Evolutionary conservation across 2,797 vertebrate genomes (phyloP).

Genomic region (Platyrinchus mystaceus): DNA sequence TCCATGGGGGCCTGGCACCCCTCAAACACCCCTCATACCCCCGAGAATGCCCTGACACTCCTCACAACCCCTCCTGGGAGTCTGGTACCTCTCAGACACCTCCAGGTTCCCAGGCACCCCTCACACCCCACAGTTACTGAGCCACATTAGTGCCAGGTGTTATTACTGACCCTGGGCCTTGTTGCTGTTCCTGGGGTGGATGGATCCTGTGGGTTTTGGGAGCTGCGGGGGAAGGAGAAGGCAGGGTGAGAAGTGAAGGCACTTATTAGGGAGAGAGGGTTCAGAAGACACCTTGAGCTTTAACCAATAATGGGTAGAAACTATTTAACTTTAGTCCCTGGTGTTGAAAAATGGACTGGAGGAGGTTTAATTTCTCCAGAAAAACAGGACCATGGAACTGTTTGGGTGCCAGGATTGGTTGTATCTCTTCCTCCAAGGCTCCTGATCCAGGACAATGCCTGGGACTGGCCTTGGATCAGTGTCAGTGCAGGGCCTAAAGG

Average conservation of each 20-base stretch:
- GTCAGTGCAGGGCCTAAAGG: rapidly evolving
- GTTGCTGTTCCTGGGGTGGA: background rate
- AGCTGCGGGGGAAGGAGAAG: background rate
- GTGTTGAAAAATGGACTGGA: background rate
- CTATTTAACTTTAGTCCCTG: rapidly evolving
- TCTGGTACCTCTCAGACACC: background rate
- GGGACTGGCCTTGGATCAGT: background rate
- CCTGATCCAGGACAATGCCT: rapidly evolving
- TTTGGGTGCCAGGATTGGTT: background rate
- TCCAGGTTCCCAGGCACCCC: too few relatives aligned
- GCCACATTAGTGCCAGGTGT: rapidly evolving
- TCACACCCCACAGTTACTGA: rapidly evolving
- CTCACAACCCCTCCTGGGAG: background rate
- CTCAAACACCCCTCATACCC: background rate
- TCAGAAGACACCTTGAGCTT: background rate
- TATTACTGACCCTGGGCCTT: rapidly evolving
- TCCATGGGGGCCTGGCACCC: too few relatives aligned
- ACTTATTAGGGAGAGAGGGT: background rate
- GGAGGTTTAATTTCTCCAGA: background rate
- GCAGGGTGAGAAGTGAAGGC: background rate
- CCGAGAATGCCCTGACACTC: background rate
- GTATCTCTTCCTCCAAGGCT: background rate
- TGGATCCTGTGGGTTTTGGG: rapidly evolving
- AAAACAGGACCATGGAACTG: rapidly evolving
- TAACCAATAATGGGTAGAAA: rapidly evolving